A percentile compares a stretch with the other conserved stretches of the same genome.
Conservation (phyloP, 30 jellyfish, hydroid and myxozoan species). For the Cassiopea xamachana region DNA sequence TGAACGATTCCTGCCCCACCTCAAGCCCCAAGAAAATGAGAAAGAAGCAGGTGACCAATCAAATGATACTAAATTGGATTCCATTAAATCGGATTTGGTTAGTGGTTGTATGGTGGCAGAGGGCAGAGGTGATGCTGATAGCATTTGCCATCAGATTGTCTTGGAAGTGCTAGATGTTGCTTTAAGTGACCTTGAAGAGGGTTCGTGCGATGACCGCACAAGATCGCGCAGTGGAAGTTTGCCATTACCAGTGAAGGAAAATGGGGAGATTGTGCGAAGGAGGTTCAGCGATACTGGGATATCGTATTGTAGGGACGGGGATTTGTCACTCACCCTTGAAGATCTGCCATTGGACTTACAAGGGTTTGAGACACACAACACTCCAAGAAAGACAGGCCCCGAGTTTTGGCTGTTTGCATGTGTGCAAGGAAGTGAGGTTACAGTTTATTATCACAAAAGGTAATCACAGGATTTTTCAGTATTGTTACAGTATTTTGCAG, state of each 20-base stretch:
- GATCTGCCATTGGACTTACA: constrained; percentile 9
- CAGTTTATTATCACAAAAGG: constrained; percentile 74
- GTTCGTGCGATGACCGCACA: constrained; percentile 3
- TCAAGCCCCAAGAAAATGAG: too few species aligned
- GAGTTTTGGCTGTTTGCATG: constrained; percentile 93
- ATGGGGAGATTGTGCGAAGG: constrained; percentile 25
- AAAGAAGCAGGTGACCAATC: too few species aligned
- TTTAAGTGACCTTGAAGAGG: not conserved
- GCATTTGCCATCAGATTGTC: constrained; percentile 27
- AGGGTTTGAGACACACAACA: not conserved
- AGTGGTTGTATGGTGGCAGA: not conserved
- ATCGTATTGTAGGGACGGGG: not conserved
- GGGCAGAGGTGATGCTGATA: not conserved
- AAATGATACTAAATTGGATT: not conserved
- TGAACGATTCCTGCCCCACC: not conserved
- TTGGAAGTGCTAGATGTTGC: constrained; percentile 28
- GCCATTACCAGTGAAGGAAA: constrained; percentile 33
- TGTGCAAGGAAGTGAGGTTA: constrained; percentile 65
- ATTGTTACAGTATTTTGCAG: not conserved
- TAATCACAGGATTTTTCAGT: not conserved
- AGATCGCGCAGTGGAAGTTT: constrained; percentile 66
- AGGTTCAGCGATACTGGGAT: constrained; percentile 68
- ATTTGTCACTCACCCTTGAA: constrained; percentile 43
- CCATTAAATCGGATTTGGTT: not conserved
- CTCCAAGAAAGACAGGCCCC: constrained; percentile 52